A percentile compares a stretch with the other conserved stretches of the same genome.
These are phyloP conservation scores for Gorsachius magnificus DNA, from an alignment of 2,797 vertebrate species.

Conservation along the genomic window DNA sequence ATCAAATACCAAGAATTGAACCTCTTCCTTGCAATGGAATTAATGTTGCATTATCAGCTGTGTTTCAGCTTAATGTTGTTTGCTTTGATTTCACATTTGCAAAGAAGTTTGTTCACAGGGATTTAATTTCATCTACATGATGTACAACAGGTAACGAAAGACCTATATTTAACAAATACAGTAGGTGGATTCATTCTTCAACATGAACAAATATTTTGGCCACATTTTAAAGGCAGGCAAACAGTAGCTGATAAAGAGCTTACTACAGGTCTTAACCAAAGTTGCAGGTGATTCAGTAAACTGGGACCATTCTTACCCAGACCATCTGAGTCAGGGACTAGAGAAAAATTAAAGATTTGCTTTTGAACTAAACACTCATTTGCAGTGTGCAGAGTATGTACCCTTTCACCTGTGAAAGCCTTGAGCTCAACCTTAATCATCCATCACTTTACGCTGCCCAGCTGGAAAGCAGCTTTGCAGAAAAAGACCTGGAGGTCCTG, in stretches of 20 bases:
- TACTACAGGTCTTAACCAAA: not conserved
- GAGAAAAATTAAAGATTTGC: not conserved
- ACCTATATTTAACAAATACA: not conserved
- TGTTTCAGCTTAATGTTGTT: conserved; percentile 31
- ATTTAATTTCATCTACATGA: not conserved
- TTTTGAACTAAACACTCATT: not conserved
- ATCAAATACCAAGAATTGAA: conserved; percentile 4
- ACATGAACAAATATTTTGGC: not conserved
- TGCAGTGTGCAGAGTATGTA: not conserved
- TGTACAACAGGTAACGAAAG: not conserved
- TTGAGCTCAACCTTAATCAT: not conserved
- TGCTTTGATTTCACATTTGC: conserved; percentile 46
- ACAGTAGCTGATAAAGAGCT: not conserved
- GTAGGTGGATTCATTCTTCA: not conserved
- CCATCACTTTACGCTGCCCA: not conserved
- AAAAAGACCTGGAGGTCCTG: not conserved
- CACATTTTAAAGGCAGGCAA: not conserved
- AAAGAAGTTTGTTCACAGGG: conserved; percentile 14
- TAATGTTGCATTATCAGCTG: not conserved
- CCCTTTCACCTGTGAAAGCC: not conserved
- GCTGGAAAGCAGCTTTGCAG: not conserved
- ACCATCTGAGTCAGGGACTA: not conserved
- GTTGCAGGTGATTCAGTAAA: not conserved
- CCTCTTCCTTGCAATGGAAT: not conserved
- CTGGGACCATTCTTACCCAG: not conserved